Evolutionary conservation across 1,140 invertebrate species (phyloP), one percentile per base, ranked within the genome.

Genomic region (Drosophila sechellia): DNA sequence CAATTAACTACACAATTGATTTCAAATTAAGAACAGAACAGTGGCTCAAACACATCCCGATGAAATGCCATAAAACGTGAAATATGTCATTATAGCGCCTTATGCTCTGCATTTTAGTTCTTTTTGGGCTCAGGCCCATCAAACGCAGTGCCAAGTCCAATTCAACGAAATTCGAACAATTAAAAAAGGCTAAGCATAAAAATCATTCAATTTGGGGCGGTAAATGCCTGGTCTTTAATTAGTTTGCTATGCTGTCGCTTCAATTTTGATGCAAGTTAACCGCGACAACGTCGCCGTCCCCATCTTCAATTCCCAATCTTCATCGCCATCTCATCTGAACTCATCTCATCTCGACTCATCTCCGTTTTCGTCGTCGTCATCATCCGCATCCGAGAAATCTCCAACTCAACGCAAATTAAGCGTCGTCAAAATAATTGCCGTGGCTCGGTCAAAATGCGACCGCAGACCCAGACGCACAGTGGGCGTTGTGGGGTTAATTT

Each of bases 101-200:
- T 15, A 10, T 15, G 22, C 10, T 63, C 52, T 86, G 83, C 83
- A 77, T 83, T 87, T 83, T 83, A 83, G 63, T 73, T 65, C 37
- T 48, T 43, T 20, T 17, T 37, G 12, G n/a, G n/a, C n/a, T n/a
- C n/a, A n/a, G 6, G 49, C 46, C 77, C 84, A 87, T 87, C 84
- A 87, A 87, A 49, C 40, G 57, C 75, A 78, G 75, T 31, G 57
- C 49, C 64, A 60, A 10, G 10, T 20, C 10, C 8, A 4, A 12
- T 25, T 35, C n/a, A 31, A 49, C 20, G 27, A 40, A 56, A 42
- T 40, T 61, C 59, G 64, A 40, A 89, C 84, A 89, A 89, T 87
- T 89, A 89, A 87, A 87, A 87, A 89, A 89, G 85, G 84, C 84
- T 83, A 80, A 79, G 80, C 84, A 77, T 84, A 90, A 83, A 87